Conservation (phyloP, 2,888 invertebrate species). For the Eilema sororculum region DNA sequence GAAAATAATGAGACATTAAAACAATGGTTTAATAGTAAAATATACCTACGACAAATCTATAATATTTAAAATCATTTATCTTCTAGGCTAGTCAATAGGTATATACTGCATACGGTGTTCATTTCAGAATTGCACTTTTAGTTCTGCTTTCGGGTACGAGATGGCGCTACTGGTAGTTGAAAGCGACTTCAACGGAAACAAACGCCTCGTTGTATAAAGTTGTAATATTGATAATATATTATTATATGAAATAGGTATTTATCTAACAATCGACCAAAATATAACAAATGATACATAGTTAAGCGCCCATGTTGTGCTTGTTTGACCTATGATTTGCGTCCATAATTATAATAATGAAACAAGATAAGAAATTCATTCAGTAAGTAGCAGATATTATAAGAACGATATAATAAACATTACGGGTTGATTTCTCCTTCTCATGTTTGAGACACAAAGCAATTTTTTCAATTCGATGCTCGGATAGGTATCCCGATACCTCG, state of each 20-base stretch:
- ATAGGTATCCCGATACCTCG: too few relatives aligned
- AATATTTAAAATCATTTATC: neutral
- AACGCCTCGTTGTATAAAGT: neutral
- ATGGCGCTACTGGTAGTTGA: slow-evolving; percentile 68
- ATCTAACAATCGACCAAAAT: neutral
- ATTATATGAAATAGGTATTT: neutral
- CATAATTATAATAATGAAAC: neutral
- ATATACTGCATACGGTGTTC: neutral
- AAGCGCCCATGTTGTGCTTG: neutral
- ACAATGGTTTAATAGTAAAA: neutral
- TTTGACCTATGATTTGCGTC: neutral
- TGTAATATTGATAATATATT: neutral
- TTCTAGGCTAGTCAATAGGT: neutral
- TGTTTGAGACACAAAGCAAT: too few relatives aligned
- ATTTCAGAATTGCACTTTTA: slow-evolving; percentile 46
- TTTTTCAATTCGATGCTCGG: too few relatives aligned
- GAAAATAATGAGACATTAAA: slow-evolving; percentile 1
- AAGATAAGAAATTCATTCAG: neutral
- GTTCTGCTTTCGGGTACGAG: slow-evolving; percentile 73
- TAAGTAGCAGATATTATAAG: neutral
- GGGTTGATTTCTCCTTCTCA: too few relatives aligned
- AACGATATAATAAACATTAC: neutral
- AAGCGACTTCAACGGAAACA: neutral
- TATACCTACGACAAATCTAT: too few relatives aligned
- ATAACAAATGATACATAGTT: neutral